phyloP scores from a whole-genome alignment of 2,888 invertebrate genomes.

The Heterodera filipjevi region DNA sequence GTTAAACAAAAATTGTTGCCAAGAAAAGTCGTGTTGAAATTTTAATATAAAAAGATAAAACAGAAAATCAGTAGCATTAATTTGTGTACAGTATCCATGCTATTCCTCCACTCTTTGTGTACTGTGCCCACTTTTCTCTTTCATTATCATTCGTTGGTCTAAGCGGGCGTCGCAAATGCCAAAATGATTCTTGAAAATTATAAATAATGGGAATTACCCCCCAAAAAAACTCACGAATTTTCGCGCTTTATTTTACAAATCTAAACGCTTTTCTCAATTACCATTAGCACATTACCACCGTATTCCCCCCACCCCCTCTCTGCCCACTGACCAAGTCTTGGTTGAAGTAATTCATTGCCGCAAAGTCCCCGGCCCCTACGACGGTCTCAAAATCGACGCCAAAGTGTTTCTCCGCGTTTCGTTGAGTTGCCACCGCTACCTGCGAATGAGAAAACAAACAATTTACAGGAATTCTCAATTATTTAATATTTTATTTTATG shows the following conservation, averaged over 20 bases:
- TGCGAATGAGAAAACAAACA: background rate
- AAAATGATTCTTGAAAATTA: slow-evolving; percentile 34
- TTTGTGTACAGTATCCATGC: background rate
- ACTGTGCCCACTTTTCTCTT: background rate
- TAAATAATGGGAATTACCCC: slow-evolving; percentile 1
- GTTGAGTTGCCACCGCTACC: slow-evolving; percentile 29
- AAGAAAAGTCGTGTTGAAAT: no score
- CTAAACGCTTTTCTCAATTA: background rate
- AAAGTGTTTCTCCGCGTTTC: slow-evolving; percentile 31
- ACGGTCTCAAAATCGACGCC: slow-evolving; percentile 33
- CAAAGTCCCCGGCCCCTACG: slow-evolving; percentile 35
- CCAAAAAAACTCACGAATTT: slow-evolving; percentile 36
- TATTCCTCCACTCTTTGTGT: background rate
- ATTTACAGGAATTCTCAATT: no score
- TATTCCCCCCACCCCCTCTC: background rate
- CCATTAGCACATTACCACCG: background rate
- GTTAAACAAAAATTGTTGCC: no score
- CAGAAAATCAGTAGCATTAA: no score
- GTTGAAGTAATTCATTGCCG: slow-evolving; percentile 37
- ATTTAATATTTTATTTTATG: no score
- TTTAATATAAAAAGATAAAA: no score
- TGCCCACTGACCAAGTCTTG: slow-evolving; percentile 32
- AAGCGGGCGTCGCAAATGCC: slow-evolving; percentile 34
- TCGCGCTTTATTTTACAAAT: slow-evolving; percentile 45
- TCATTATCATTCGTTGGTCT: background rate